Evolutionary conservation across 2,888 invertebrate species (phyloP).

Genomic region (Polyommatus icarus): DNA sequence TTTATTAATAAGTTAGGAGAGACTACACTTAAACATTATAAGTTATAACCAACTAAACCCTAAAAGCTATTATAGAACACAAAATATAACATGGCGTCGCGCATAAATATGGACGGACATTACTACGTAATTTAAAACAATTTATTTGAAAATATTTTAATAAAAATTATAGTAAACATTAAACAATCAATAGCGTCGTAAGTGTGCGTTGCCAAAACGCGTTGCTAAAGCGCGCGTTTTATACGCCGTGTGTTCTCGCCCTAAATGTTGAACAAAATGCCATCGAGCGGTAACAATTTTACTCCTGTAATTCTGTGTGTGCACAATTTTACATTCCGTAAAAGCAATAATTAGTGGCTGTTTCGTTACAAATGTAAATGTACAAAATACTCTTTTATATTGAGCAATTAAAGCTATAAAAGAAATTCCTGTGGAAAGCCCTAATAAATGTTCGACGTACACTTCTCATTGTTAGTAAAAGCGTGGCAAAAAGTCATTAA

Average conservation of each 20-base stretch:
- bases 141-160: too few species aligned
- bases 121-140: too few species aligned
- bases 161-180: too few species aligned
- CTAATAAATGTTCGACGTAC: conserved; percentile 7
- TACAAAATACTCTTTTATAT: conserved; percentile 38
- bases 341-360: conserved; percentile 39
- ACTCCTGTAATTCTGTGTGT: conserved; percentile 36
- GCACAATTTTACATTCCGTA: conserved; percentile 36
- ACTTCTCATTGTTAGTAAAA: not conserved
- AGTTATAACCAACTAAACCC: too few species aligned
- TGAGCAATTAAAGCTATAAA: conserved; percentile 38
- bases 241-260: not conserved
- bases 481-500: not conserved
- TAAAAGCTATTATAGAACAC: not conserved
- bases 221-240: not conserved
- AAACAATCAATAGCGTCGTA: not conserved
- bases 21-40: not conserved
- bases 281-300: conserved; percentile 32
- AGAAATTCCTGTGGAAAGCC: conserved; percentile 35
- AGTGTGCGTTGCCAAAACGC: too few species aligned
- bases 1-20: not conserved
- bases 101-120: too few species aligned
- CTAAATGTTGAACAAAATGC: not conserved
- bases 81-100: too few species aligned
- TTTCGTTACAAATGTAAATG: conserved; percentile 36